A percentile compares a stretch with the other conserved stretches of the same genome.
These are phyloP conservation scores for Ophiothrix spiculata DNA, from an alignment of 35 echinoderm and acorn worm species.

Conservation along the genomic window DNA sequence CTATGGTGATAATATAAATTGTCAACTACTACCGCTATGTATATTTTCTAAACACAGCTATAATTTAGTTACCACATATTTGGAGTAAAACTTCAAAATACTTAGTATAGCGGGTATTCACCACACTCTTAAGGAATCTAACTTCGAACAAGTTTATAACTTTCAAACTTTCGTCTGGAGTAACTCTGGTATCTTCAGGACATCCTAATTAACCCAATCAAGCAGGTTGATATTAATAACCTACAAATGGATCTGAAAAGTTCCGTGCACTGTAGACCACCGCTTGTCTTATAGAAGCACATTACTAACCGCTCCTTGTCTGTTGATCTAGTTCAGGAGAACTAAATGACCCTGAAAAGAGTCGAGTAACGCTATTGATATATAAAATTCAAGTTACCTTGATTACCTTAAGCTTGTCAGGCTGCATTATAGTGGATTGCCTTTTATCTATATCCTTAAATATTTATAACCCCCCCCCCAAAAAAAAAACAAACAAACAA, in stretches of 20 bases:
- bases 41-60: neutral
- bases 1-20: neutral
- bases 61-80: too few species aligned
- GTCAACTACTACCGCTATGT: neutral
- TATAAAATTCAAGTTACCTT: neutral
- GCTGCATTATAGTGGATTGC: neutral
- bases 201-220: neutral
- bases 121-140: too few species aligned
- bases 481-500: neutral
- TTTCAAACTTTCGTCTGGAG: too few species aligned
- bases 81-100: too few species aligned
- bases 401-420: neutral
- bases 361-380: neutral
- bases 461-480: neutral
- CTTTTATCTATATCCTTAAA: neutral
- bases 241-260: too few species aligned
- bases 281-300: too few species aligned
- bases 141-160: too few species aligned
- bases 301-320: too few species aligned
- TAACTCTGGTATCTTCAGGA: neutral
- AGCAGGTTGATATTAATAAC: too few species aligned
- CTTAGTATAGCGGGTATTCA: too few species aligned
- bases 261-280: too few species aligned
- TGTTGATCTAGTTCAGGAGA: too few species aligned
- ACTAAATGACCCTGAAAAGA: neutral